Base-by-base conservation (phyloP, 2,888 invertebrate species). In the Orthosia gracilis region DNA sequence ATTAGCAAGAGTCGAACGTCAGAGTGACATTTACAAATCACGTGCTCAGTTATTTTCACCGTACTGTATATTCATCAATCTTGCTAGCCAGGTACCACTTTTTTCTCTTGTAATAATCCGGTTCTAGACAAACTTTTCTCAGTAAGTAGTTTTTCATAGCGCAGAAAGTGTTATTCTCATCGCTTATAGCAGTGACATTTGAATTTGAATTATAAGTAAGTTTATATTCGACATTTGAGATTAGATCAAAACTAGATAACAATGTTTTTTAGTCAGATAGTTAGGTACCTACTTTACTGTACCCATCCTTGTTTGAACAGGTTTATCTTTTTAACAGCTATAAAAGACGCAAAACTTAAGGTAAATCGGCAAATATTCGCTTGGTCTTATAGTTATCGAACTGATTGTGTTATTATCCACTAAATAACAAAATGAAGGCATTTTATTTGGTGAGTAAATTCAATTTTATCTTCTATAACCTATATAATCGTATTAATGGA, bases 401-500 rank as follows among this genome's bases (percentile, higher is more conserved):
- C n/a, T 23, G 17, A 21, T n/a, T 40, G 40, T 50, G 49, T 40
- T 58, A 17, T 23, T 18, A 49, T 17, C 21, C 3, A 57, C 1
- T 31, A 17, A 18, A 9, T 11, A 47, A 26, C n/a, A 69, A 63
- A 50, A 71, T 71, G 71, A 50, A 71, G 40, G 23, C 40, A 26
- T 71, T 58, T 72, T 58, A 58, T 58, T 50, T 71, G 71, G 71
- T 71, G 13, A 71, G 71, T 71, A 12, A 17, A n/a, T 4, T 49
- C 12, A 18, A 15, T 40, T 59, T 40, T n/a, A n/a, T 12, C 15
- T 40, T 21, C 9, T 15, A 21, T 17, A 15, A 18, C 2, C n/a
- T 40, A n/a, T 40, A 5, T 52, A 7, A 59, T 45, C 17, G 15
- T 45, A 15, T 15, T 4, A 4, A 13, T 59, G 40, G 3, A 40